Base-by-base conservation (phyloP, 2,888 invertebrate species). In the Calameuta pallipes region DNA sequence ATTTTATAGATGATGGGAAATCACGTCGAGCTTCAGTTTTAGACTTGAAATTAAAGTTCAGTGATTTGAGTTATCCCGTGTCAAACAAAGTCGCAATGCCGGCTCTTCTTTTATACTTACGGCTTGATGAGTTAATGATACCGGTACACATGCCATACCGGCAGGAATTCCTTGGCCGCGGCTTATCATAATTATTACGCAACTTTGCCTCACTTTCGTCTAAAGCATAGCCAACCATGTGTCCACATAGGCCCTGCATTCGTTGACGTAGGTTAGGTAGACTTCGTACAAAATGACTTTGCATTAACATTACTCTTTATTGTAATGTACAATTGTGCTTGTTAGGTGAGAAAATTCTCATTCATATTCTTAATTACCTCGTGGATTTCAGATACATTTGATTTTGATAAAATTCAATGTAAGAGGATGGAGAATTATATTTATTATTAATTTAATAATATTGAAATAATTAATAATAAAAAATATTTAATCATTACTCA, bases 81-180 rank as follows among this genome's bases (percentile, higher is more conserved):
- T 23, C 56, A 56, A 56, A 56, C 56, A 23, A 23, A 23, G 23
- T 56, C 23, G 9, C 56, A 23, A 23, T 23, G 2, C 2, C 56
- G 23, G 9, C 23, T 23, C 79, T 80, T 81, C 81, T 84, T 86
- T 85, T 77, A 82, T 79, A 79, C 78, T 78, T 80, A 78, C 56
- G 79, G 83, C 82, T 82, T 82, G 82, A 86, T 85, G 80, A 84
- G 82, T 77, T 84, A 85, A 85, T 85, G 80, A 80, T 82, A 76
- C 31, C 75, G 73, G 76, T 23, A 78, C 73, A 77, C 76, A 69
- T 75, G 79, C 76, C 75, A 79, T 70, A 79, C 80, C 80, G 80
- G 78, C 78, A 15, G 23, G 9, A 56, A 23, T 56, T 1, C 23
- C 56, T 23, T 9, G 0, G 9, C 23, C 23, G 56, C 9, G 23